Conservation (phyloP, 2,113 vertebrate genomes). For the Taxidea taxus region DNA sequence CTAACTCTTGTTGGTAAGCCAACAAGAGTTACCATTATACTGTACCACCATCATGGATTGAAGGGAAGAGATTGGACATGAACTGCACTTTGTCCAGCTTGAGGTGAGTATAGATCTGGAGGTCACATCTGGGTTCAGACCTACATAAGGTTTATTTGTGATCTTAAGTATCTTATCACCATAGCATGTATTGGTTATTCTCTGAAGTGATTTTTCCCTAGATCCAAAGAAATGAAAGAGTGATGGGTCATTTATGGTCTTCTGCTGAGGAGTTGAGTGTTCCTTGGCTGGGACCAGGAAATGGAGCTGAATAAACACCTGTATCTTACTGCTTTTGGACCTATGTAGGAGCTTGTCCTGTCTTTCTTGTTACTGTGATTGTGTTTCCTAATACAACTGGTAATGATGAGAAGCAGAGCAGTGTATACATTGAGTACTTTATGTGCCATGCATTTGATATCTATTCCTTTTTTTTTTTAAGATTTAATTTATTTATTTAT, state of each 20-base stretch:
- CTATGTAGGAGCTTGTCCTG: neutral
- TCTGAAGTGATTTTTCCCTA: neutral
- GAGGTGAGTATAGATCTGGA: neutral
- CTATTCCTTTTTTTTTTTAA: neutral
- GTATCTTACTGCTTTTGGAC: neutral
- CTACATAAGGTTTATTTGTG: neutral
- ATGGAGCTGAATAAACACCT: neutral
- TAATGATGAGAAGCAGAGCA: slow-evolving; percentile 8
- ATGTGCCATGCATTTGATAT: neutral
- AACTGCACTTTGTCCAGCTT: neutral
- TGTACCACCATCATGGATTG: neutral
- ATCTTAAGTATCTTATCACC: neutral
- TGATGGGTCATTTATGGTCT: neutral
- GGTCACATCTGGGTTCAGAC: neutral
- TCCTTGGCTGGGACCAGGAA: neutral
- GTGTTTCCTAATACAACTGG: neutral
- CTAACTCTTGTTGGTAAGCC: neutral
- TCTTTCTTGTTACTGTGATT: neutral
- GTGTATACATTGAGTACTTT: neutral
- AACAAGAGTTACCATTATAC: neutral
- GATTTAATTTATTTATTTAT: neutral
- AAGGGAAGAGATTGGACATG: neutral
- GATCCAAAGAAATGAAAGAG: neutral
- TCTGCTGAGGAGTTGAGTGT: neutral
- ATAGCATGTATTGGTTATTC: neutral